Base-by-base conservation (phyloP, 1,140 invertebrate species). In the Acromyrmex heyeri region DNA sequence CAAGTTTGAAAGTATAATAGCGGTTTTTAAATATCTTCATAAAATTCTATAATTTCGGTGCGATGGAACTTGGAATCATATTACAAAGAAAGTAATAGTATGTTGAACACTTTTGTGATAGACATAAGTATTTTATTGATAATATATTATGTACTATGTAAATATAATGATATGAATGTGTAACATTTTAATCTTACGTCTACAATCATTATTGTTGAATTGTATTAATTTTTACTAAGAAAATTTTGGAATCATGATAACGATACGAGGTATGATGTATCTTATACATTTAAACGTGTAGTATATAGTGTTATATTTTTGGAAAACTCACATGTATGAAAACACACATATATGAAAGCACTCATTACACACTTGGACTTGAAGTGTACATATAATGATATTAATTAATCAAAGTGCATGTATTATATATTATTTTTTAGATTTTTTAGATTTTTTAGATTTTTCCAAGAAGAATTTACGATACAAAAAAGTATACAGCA, bases 11-110 rank as follows among this genome's bases (percentile, higher is more conserved):
- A 0, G 16, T 65, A 34, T 70, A 27, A 81, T 55, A 3, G 14
- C 2, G 14, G 16, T 72, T 81, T 12, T 81, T 38, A 70, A n/a
- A 21, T 75, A 38, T 50, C 2, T 59, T 59, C 38, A 44, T 44
- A 24, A 24, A 30, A 48, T 21, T 48, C 16, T 75, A 53, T 14
- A 57, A 21, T 21, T 30, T 73, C 12, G 7, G 38, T 48, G 79
- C 79, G 69, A 83, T 83, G 79, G 10, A 83, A 83, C 57, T 83
- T 83, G 79, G 67, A 3, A 75, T 44, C 8, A 38, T 34, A 8
- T 78, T 78, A 44, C 30, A 5, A 50, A 78, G 10, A 12, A 64
- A 18, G 1, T 50, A 30, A 30, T 16, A 44, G 18, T 57, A 30
- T 64, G 21, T 64, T 18, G 1, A 18, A 48, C 2, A 59, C 6